Evolutionary conservation across 2,797 vertebrate genomes (phyloP), one percentile per base, ranked within the genome.

Genomic region (Sandelia bainsii): DNA sequence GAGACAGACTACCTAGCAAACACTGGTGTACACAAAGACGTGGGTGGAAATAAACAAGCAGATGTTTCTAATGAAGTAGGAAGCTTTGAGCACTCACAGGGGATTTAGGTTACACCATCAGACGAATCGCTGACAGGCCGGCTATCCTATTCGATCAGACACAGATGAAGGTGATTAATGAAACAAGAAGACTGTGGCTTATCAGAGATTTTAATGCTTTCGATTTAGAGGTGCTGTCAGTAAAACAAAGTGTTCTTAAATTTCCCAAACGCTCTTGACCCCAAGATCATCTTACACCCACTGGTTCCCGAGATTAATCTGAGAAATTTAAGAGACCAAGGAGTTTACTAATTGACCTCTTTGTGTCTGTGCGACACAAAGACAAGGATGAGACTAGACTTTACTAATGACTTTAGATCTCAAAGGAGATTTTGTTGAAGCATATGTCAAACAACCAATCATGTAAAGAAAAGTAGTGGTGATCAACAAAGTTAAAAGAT

Each of bases 61-160:
- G 88, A 87, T 90, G 89, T 91, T 91, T 81, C 69, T 87, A 84
- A 91, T 86, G 79, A 91, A 80, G 82, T 9, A 76, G 76, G 64
- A 86, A 75, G 88, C 82, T 89, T 86, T 85, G 68, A 51, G 65
- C 65, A 64, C 79, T 84, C 76, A 78, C 39, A 69, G 66, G 83
- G 81, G 89, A 90, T 90, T 89, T 71, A 69, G 80, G 75, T 86
- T 87, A 83, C 74, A 74, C 68, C 0, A 25, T 72, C 65, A 65
- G 80, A 77, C 40, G 44, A 34, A 54, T 48, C 62, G 29, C 66
- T 10, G 64, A 78, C 77, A 8, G 69, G 53, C 40, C 25, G 10
- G 57, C 51, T 40, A 57, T 46, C 37, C 45, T 19, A 59, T 69
- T 72, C 10, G 8, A 84, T 70, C 84, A 73, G 69, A 81, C 50